These are phyloP conservation scores for Amblyornis subalaris DNA, from an alignment of 2,113 vertebrate genomes.

Conservation along the genomic window DNA sequence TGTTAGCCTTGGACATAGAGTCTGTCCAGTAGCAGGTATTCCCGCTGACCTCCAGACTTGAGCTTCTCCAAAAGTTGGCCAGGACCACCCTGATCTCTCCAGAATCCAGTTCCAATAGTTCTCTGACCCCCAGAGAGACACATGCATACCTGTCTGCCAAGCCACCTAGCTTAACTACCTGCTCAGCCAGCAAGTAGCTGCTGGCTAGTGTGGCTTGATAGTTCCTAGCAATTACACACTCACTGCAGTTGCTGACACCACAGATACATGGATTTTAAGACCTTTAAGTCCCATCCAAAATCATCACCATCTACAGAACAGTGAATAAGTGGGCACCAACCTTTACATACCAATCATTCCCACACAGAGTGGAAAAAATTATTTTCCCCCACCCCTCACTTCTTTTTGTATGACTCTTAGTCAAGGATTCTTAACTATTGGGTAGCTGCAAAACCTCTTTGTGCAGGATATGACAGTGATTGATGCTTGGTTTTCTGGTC, in stretches of 20 bases:
- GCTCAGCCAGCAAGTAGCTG: not conserved
- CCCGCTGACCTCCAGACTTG: not conserved
- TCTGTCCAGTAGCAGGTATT: not conserved
- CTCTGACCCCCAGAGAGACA: not conserved
- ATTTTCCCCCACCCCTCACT: fast-evolving
- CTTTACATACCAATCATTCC: not conserved
- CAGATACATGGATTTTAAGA: not conserved
- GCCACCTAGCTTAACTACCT: not conserved
- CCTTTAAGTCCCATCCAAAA: not conserved
- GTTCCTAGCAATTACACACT: not conserved
- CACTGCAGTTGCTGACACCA: not conserved
- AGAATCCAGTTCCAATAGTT: not conserved
- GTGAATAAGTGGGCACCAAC: not conserved
- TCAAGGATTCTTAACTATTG: not conserved
- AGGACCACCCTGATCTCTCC: not conserved
- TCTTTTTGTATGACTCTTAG: not conserved
- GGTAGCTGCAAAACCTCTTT: not conserved
- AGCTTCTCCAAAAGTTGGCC: not conserved
- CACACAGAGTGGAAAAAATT: not conserved
- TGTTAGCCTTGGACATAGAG: not conserved
- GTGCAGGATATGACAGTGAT: not conserved
- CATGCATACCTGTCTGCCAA: not conserved
- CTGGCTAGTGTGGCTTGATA: not conserved
- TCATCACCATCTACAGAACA: not conserved
- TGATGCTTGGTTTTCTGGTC: not conserved